Base-by-base conservation (phyloP, 2,113 vertebrate genomes). In the Perca schrenkii region DNA sequence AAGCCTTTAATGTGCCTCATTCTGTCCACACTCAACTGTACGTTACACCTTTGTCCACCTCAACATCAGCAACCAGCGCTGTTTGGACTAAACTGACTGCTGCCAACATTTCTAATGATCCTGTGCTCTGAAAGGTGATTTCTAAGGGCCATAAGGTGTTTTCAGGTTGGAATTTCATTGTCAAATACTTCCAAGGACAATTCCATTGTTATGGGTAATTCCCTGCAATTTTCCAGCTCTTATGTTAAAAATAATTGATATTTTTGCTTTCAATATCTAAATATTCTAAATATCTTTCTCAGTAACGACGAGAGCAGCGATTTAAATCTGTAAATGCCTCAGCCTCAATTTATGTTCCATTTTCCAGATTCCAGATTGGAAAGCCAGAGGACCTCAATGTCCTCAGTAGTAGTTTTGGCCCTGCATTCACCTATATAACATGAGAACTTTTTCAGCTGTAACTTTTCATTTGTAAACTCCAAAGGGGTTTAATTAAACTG, bases 1-100 rank as follows among this genome's bases (percentile, higher is more conserved):
- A 49, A 36, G 21, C 57, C 74, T 65, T 70, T 43, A 67, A 71
- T 31, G 70, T 80, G 85, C 76, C 76, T 90, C 53, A 1, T 47
- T 67, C 7, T 76, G 12, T 58, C 79, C 52, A 40, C 53, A 49
- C 49, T 56, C 4, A 34, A 65, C 77, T 70, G 28, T 52, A 50
- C 1, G 2, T 31, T 49, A 64, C 74, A 65, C 52, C 16, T 62
- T 50, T 64, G 21, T 50, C 60, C 25, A 58, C 47, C 80, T 72
- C 3, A 31, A 25, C 46, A 13, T 46, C 50, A 76, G 53, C 50
- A 50, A 8, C 15, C 49, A 34, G 17, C 52, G 1, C 79, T 46
- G 28, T 8, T 72, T n/a, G 66, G 54, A 72, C 46, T 67, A 12
- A 31, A 68, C 53, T 17, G 10, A 31, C 77, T 57, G 72, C 62